Percentiles rank a stretch among this genome's conserved stretches.
Conservation (phyloP, 2,797 vertebrate species). For the Enteromius argenteus region DNA sequence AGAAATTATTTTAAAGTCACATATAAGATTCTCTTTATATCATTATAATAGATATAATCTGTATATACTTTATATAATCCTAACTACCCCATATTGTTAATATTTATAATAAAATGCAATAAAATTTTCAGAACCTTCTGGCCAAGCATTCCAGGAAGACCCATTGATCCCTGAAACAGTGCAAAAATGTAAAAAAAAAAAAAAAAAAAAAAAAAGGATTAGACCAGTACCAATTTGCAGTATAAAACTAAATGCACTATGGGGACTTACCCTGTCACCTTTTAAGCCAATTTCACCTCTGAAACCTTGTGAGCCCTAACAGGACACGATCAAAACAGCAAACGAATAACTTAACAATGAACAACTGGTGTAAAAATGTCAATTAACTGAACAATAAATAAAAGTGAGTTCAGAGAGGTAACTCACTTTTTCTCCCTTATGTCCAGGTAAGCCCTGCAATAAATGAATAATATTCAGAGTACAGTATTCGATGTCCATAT, state of each 20-base stretch:
- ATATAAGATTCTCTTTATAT: not conserved
- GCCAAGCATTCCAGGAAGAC: slow-evolving; percentile 96
- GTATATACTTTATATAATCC: too few relatives aligned
- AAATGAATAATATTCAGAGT: slow-evolving; percentile 16
- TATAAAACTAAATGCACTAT: slow-evolving; percentile 26
- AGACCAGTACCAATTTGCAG: not conserved
- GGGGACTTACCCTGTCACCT: slow-evolving; percentile 88
- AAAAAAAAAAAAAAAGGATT: not conserved
- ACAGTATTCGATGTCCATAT: not conserved
- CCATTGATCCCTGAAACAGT: slow-evolving; percentile 87
- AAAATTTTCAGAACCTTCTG: slow-evolving; percentile 86
- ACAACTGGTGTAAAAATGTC: not conserved
- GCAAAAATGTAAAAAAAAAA: slow-evolving; percentile 10
- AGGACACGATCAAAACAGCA: slow-evolving; percentile 41
- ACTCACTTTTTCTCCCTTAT: slow-evolving; percentile 95
- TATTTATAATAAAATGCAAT: not conserved
- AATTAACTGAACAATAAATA: not conserved
- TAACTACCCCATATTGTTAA: too few relatives aligned
- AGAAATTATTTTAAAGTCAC: slow-evolving; percentile 37
- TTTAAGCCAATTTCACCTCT: slow-evolving; percentile 88
- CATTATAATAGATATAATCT: not conserved
- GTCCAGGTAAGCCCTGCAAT: slow-evolving; percentile 89
- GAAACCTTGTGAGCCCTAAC: slow-evolving; percentile 90
- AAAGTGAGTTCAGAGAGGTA: not conserved
- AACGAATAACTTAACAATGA: not conserved